Conservation (phyloP, 2,888 invertebrate species). For the Drosophila affinis region DNA sequence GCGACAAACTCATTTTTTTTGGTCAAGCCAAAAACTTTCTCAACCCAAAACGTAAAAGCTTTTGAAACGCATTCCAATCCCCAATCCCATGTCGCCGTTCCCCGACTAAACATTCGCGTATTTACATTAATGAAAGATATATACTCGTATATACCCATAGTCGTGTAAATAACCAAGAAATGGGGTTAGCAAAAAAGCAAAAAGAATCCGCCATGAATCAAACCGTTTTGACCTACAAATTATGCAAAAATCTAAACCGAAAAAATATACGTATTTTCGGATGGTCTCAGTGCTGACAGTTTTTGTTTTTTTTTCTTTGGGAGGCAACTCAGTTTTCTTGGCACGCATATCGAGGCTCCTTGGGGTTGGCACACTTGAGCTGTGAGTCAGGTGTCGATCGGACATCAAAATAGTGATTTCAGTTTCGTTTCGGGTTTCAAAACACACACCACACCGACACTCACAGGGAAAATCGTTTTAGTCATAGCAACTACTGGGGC, state of each 20-base stretch:
- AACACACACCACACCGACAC: conserved; percentile 9
- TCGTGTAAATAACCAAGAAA: background rate
- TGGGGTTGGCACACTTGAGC: conserved; percentile 48
- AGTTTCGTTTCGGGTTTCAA: conserved; percentile 37
- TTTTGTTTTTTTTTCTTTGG: conserved; percentile 17
- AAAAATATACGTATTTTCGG: conserved; percentile 15
- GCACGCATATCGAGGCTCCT: conserved; percentile 62
- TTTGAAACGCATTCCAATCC: conserved; percentile 25
- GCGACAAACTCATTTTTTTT: conserved; percentile 70
- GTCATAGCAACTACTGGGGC: conserved; percentile 38
- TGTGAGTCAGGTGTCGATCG: conserved; percentile 36
- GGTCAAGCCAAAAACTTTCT: conserved; percentile 59
- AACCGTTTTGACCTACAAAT: conserved; percentile 56
- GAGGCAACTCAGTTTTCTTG: conserved; percentile 50
- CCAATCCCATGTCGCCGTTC: background rate
- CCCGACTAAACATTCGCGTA: conserved; percentile 46
- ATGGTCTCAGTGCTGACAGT: conserved; percentile 21
- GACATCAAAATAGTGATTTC: conserved; percentile 16
- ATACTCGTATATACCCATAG: background rate
- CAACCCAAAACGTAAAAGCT: conserved; percentile 45
- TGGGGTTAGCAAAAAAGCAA: conserved; percentile 17
- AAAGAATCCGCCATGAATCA: conserved; percentile 47
- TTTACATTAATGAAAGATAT: conserved; percentile 24
- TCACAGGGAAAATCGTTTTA: conserved; percentile 46
- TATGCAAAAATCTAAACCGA: conserved; percentile 48